phyloP scores from a whole-genome alignment of 2,113 vertebrate genomes.

The Gobiocypris rarus region DNA sequence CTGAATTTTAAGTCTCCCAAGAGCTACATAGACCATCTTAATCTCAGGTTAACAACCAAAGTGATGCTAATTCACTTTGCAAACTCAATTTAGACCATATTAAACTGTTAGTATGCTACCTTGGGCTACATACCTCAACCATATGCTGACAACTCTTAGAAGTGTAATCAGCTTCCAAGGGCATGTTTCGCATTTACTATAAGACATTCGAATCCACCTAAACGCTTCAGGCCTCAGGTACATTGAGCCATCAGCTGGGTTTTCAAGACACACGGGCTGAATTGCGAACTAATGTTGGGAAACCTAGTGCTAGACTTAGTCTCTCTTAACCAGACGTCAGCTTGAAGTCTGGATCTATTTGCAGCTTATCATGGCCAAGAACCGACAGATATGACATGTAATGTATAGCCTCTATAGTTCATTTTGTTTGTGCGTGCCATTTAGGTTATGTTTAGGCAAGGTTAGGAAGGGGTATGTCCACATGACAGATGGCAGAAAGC shows the following conservation, averaged over 20 bases:
- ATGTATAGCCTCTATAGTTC: background rate
- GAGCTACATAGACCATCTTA: background rate
- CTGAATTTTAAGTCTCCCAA: slow-evolving; percentile 13
- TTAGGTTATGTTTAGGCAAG: background rate
- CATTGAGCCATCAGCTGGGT: background rate
- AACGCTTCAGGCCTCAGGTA: background rate
- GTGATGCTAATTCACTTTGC: slow-evolving; percentile 34
- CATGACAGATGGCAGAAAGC: background rate
- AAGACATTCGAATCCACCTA: slow-evolving; percentile 4
- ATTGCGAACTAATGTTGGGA: background rate
- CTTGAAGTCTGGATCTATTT: background rate
- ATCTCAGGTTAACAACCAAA: slow-evolving; percentile 26
- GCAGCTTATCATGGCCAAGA: background rate
- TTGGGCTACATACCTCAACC: slow-evolving; percentile 36
- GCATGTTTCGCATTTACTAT: background rate
- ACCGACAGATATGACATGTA: background rate
- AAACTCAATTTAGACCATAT: slow-evolving; percentile 31
- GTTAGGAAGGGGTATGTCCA: background rate
- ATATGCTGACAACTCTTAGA: slow-evolving; percentile 39
- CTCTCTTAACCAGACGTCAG: background rate
- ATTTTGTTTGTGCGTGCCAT: background rate
- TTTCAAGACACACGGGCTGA: background rate
- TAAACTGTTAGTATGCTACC: slow-evolving; percentile 28
- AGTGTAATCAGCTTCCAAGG: slow-evolving; percentile 38
- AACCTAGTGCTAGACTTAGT: background rate